Evolutionary conservation across 2,113 vertebrate species (phyloP), one percentile per base, ranked within the genome.

Genomic region (Cephalopholis sonnerati): DNA sequence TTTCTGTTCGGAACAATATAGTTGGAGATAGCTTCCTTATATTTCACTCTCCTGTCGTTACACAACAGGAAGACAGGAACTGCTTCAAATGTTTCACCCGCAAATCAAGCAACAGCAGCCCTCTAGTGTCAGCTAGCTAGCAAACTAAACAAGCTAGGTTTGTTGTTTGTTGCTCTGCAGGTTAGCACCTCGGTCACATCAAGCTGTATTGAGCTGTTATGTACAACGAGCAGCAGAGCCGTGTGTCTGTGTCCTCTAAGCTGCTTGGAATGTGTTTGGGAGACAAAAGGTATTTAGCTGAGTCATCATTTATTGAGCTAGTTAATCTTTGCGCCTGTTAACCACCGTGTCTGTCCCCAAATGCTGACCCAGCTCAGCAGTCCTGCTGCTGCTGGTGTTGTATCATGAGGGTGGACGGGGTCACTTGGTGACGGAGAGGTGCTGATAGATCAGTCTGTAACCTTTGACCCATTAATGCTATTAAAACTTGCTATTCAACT

Each of bases 271-370:
- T 79, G 80, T 67, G 75, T 73, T 74, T 48, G 25, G 24, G 72
- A 79, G 69, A 89, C 71, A 71, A 59, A 77, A 50, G 44, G 13
- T 24, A 39, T 77, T 54, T 5, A 6, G 75, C 78, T 66, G 87
- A 86, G 29, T 88, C 82, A 85, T 74, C 69, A 54, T 62, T 70
- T 76, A 3, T 82, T 74, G 62, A 74, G 54, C 44, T 8, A 11
- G 62, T 83, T 78, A 27, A 78, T 75, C 65, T 87, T 63, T 77
- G 44, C 10, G 50, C 59, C 44, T 24, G 70, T 64, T 81, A 74
- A 70, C 64, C 73, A 58, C 24, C 9, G 18, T 55, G 68, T 72
- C 72, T 13, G 63, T 57, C 50, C 63, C 46, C 20, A 78, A 32
- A 53, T 36, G 81, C 83, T 86, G 81, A 79, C 41, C 46, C 18